Percentiles rank a stretch among this genome's conserved stretches.
Evolutionary conservation across 2,888 invertebrate genomes (phyloP).

Genomic region (Pseudeuparius sepicola): DNA sequence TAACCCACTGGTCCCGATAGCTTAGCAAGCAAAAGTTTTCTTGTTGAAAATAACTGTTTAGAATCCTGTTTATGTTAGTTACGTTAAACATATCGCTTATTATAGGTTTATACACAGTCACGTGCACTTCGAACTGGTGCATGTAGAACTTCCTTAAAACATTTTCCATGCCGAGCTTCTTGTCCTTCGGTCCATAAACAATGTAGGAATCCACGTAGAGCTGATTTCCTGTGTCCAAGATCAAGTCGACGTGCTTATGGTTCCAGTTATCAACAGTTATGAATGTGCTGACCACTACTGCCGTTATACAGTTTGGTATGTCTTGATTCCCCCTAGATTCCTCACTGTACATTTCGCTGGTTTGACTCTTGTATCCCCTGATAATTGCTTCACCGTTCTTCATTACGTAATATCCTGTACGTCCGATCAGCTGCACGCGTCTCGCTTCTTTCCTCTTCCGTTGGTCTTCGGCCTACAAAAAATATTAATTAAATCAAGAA

Average conservation of each 20-base stretch:
- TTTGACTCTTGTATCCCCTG: constrained; percentile 38
- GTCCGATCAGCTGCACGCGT: constrained; percentile 36
- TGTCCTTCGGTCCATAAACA: constrained; percentile 42
- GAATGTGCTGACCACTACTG: constrained; percentile 43
- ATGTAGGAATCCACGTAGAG: constrained; percentile 51
- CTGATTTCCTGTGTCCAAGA: constrained; percentile 48
- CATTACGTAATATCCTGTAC: constrained; percentile 27
- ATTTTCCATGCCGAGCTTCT: constrained; percentile 33
- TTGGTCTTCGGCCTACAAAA: constrained; percentile 27
- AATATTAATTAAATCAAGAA: constrained; percentile 2
- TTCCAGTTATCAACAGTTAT: constrained; percentile 47
- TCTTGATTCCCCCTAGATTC: constrained; percentile 41
- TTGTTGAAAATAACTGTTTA: constrained; percentile 49
- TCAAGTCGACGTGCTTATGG: constrained; percentile 43
- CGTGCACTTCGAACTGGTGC: constrained; percentile 38
- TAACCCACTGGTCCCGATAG: constrained; percentile 43
- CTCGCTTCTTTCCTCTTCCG: constrained; percentile 31
- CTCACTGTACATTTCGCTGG: constrained; percentile 35
- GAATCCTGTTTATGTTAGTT: constrained; percentile 30
- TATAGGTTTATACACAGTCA: constrained; percentile 33
- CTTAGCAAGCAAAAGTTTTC: constrained; percentile 47
- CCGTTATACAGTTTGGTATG: constrained; percentile 43
- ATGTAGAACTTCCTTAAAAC: constrained; percentile 47
- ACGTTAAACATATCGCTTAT: constrained; percentile 25
- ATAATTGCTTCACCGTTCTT: constrained; percentile 39